These are phyloP conservation scores for Illadopsis cleaveri DNA, from an alignment of 2,113 vertebrate species.

Conservation along the genomic window DNA sequence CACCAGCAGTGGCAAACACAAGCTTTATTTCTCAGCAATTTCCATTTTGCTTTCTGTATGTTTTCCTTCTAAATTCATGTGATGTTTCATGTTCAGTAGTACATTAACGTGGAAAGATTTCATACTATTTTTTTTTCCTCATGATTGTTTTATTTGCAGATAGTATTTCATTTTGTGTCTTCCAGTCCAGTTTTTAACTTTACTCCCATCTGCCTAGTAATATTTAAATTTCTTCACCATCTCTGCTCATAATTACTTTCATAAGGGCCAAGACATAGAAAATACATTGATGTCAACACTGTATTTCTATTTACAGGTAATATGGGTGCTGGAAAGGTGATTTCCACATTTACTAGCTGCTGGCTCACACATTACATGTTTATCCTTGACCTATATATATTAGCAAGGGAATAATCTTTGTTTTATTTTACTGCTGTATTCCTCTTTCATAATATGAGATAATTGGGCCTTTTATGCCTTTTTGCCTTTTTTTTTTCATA, in stretches of 20 bases:
- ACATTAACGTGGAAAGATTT: background rate
- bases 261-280: background rate
- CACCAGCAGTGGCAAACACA: background rate
- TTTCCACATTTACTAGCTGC: background rate
- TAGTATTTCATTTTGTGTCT: background rate
- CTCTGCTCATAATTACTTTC: background rate
- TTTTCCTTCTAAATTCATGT: background rate
- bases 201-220: background rate
- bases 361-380: background rate
- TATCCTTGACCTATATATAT: background rate
- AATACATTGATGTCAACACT: background rate
- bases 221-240: background rate
- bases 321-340: background rate
- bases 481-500: background rate
- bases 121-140: background rate
- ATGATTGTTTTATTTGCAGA: background rate
- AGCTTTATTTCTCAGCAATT: background rate
- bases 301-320: background rate
- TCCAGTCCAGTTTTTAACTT: background rate
- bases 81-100: background rate
- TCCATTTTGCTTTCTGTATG: background rate
- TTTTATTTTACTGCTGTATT: background rate
- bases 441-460: background rate
- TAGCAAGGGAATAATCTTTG: background rate
- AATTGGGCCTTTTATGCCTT: background rate